These are phyloP conservation scores for Zosterops japonicus DNA, from an alignment of 2,113 vertebrate genomes.

Conservation along the genomic window DNA sequence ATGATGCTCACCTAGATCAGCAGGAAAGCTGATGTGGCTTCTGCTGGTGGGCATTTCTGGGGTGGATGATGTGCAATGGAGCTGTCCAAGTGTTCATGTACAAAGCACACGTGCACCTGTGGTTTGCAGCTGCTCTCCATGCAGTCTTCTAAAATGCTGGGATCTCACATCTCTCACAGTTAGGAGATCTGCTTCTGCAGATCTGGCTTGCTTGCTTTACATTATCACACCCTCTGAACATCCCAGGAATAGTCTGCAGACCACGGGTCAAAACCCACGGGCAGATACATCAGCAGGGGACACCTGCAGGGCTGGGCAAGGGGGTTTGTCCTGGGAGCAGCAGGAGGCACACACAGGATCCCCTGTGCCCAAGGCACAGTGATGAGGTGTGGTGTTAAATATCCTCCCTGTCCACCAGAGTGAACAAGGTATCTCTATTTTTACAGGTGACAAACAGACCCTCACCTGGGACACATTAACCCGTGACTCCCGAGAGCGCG, in stretches of 20 bases:
- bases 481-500: not conserved
- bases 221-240: not conserved
- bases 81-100: not conserved
- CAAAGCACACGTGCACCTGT: not conserved
- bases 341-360: not conserved
- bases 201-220: not conserved
- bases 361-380: fast-evolving
- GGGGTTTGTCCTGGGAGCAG: not conserved
- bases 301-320: not conserved
- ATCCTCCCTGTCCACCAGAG: not conserved
- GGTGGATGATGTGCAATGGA: not conserved
- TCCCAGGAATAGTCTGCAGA: not conserved
- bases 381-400: not conserved
- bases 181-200: not conserved
- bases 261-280: not conserved
- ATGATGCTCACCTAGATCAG: not conserved
- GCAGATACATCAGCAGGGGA: not conserved
- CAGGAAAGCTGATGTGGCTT: not conserved
- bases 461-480: not conserved
- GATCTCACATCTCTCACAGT: not conserved
- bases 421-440: not conserved
- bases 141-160: not conserved
- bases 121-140: not conserved
- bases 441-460: not conserved
- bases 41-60: not conserved